Conservation (phyloP, 2,888 invertebrate species). For the Papilio protenor region DNA sequence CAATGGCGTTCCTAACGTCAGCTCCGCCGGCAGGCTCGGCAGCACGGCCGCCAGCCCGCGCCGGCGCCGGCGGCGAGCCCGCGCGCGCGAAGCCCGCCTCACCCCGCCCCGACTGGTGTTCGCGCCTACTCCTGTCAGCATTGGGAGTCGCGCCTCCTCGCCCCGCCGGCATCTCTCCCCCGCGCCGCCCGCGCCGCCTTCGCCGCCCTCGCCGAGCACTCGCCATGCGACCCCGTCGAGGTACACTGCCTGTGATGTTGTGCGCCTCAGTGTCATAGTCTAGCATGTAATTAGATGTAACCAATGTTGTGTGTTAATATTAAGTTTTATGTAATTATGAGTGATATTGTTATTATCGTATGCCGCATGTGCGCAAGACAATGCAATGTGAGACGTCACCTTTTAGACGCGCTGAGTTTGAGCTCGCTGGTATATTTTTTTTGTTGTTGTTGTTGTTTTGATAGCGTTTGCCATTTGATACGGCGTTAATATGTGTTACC, state of each 20-base stretch:
- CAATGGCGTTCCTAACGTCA: conserved; percentile 34
- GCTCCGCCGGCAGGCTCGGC: conserved; percentile 70
- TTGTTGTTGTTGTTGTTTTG: conserved; percentile 49
- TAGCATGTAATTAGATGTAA: conserved; percentile 44
- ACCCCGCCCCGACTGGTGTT: conserved; percentile 84
- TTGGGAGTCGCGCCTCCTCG: conserved; percentile 84
- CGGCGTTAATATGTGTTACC: conserved; percentile 68
- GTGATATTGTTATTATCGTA: conserved; percentile 35
- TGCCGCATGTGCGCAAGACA: conserved; percentile 63
- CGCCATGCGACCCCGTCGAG: conserved; percentile 81
- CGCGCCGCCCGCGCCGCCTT: conserved; percentile 75
- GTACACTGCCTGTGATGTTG: conserved; percentile 70
- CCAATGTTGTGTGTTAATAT: conserved; percentile 42
- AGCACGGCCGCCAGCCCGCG: conserved; percentile 81
- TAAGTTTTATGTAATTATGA: conserved; percentile 38
- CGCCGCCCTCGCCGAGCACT: conserved; percentile 78
- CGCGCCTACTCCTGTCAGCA: conserved; percentile 85
- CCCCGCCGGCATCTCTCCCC: conserved; percentile 74
- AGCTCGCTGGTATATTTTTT: conserved; percentile 48
- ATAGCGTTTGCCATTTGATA: conserved; percentile 52
- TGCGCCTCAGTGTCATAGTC: conserved; percentile 57
- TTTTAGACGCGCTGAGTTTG: conserved; percentile 50
- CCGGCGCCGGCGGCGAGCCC: conserved; percentile 75
- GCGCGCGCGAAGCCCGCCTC: conserved; percentile 80
- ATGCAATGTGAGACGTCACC: conserved; percentile 66